Percentiles rank a stretch among this genome's conserved stretches.
Evolutionary conservation across 2,888 invertebrate species (phyloP).

Genomic region (Tridacna gigas): DNA sequence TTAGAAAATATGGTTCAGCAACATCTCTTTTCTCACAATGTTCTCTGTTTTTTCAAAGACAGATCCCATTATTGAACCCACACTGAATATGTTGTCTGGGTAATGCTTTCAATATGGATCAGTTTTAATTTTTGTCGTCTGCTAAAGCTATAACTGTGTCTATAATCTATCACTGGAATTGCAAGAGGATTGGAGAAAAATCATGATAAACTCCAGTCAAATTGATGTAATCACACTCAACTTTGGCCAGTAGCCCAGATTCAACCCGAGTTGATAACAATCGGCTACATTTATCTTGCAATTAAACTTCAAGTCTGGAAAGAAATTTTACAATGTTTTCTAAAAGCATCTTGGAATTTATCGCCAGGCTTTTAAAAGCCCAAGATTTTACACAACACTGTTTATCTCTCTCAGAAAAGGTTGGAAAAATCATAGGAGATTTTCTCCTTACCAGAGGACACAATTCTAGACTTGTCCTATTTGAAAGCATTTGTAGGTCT

Average conservation of each 20-base stretch:
- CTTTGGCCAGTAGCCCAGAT: constrained; percentile 30
- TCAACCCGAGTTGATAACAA: constrained; percentile 15
- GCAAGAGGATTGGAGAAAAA: not conserved
- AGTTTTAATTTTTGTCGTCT: too few relatives aligned
- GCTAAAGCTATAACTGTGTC: not conserved
- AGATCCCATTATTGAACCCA: too few relatives aligned
- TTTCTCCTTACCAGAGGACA: not conserved
- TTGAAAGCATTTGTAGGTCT: not conserved
- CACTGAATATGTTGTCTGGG: too few relatives aligned
- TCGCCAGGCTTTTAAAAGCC: too few relatives aligned
- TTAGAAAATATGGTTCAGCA: too few relatives aligned
- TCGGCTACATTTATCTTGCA: constrained; percentile 12
- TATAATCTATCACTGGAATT: constrained; percentile 11
- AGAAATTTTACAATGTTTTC: not conserved
- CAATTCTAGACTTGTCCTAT: not conserved
- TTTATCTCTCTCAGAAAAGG: too few relatives aligned
- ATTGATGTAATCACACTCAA: constrained; percentile 40
- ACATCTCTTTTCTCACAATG: too few relatives aligned
- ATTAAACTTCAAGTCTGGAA: constrained; percentile 18
- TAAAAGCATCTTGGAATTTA: not conserved
- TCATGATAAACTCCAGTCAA: constrained; percentile 17
- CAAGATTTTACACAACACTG: too few relatives aligned
- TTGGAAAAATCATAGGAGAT: not conserved
- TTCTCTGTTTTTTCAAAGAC: too few relatives aligned
- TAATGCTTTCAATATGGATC: too few relatives aligned